Evolutionary conservation across 2,888 invertebrate genomes (phyloP).

Genomic region (Pemphredon lugubris): DNA sequence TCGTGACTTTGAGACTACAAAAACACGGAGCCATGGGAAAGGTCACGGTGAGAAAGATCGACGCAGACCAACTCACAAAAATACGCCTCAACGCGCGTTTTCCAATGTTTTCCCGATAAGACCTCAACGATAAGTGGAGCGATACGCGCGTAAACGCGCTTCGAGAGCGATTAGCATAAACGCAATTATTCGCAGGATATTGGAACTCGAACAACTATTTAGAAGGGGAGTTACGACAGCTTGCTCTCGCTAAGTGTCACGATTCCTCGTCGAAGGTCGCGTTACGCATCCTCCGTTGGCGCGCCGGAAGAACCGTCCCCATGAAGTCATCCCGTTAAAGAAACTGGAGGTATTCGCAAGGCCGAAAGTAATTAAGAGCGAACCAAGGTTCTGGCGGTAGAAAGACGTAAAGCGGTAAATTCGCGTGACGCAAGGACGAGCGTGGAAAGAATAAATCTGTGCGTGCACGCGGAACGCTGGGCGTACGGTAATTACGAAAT

Average conservation of each 20-base stretch:
- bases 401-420: not conserved
- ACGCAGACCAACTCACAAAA: not conserved
- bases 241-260: too few relatives aligned
- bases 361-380: slow-evolving; percentile 54
- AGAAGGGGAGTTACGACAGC: too few relatives aligned
- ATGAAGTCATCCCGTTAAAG: slow-evolving; percentile 36
- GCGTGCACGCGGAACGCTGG: not conserved
- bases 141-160: too few relatives aligned
- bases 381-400: not conserved
- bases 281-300: slow-evolving; percentile 18
- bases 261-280: slow-evolving; percentile 33
- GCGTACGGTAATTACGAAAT: too few relatives aligned
- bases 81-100: not conserved
- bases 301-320: slow-evolving; percentile 48
- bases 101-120: too few relatives aligned
- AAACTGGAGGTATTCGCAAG: slow-evolving; percentile 44
- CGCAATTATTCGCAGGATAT: not conserved
- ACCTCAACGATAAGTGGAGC: too few relatives aligned
- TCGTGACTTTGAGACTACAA: slow-evolving; percentile 57
- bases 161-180: not conserved
- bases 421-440: too few relatives aligned
- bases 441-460: too few relatives aligned
- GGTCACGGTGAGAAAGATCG: slow-evolving; percentile 16
- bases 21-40: slow-evolving; percentile 58
- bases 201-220: slow-evolving; percentile 29